A percentile compares a stretch with the other conserved stretches of the same genome.
Conservation (phyloP, 2,113 vertebrate genomes). For the Gnathonemus echidnorhynchus region DNA sequence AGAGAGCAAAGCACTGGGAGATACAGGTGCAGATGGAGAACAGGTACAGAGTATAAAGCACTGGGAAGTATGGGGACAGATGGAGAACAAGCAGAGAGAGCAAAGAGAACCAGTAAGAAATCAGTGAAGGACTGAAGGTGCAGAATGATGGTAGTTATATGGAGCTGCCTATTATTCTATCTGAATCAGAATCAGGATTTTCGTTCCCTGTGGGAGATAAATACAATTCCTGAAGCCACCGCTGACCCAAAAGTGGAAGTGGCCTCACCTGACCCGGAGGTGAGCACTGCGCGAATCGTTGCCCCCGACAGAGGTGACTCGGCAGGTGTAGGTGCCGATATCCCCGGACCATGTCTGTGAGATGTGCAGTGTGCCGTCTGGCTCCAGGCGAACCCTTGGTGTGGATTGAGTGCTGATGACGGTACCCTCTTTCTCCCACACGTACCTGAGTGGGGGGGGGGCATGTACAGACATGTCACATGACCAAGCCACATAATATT, state of each 20-base stretch:
- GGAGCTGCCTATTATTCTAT: neutral
- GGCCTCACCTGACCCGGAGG: conserved; percentile 80
- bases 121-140: neutral
- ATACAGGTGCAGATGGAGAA: too few relatives aligned
- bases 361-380: conserved; percentile 81
- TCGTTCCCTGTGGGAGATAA: neutral
- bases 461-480: neutral
- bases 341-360: conserved; percentile 98
- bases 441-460: conserved; percentile 54
- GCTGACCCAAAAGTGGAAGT: neutral
- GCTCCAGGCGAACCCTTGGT: conserved; percentile 73
- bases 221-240: neutral
- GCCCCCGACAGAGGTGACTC: conserved; percentile 81
- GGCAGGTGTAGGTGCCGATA: conserved; percentile 91
- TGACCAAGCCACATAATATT: neutral
- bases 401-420: conserved; percentile 61
- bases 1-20: too few relatives aligned
- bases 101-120: neutral
- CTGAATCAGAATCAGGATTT: neutral
- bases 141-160: neutral
- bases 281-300: conserved; percentile 88
- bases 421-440: conserved; percentile 88
- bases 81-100: too few relatives aligned
- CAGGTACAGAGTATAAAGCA: too few relatives aligned
- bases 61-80: too few relatives aligned